A percentile compares a stretch with the other conserved stretches of the same genome.
phyloP scores from a whole-genome alignment of 2,888 invertebrate species.

The Blastobasis lacticolella region DNA sequence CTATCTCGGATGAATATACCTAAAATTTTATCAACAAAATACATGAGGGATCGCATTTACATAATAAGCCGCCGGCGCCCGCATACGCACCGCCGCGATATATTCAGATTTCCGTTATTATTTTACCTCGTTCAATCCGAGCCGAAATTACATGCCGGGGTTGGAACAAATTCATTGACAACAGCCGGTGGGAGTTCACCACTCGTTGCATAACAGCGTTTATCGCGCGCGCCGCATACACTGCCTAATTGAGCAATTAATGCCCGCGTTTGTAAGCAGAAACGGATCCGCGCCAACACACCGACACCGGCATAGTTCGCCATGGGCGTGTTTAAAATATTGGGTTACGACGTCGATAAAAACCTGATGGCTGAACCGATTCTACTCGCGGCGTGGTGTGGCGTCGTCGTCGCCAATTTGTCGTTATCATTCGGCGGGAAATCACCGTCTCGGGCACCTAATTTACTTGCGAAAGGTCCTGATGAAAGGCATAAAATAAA shows the following conservation, averaged over 20 bases:
- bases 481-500: slow-evolving; percentile 66
- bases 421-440: slow-evolving; percentile 8
- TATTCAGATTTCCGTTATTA: slow-evolving; percentile 59
- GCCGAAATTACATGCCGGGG: slow-evolving; percentile 25
- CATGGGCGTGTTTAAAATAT: no score
- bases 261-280: background rate
- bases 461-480: slow-evolving; percentile 50
- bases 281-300: no score
- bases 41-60: slow-evolving; percentile 56
- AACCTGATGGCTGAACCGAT: no score
- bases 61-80: slow-evolving; percentile 52
- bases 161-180: slow-evolving; percentile 44
- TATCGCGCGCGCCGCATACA: background rate
- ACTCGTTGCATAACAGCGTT: background rate
- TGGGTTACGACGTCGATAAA: no score
- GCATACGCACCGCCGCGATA: slow-evolving; percentile 37
- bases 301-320: no score
- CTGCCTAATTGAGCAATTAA: slow-evolving; percentile 1
- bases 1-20: slow-evolving; percentile 14
- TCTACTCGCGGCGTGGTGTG: no score
- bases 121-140: slow-evolving; percentile 49
- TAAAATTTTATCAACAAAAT: slow-evolving; percentile 57
- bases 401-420: background rate
- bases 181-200: slow-evolving; percentile 24
- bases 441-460: slow-evolving; percentile 16